Conservation (phyloP, 1,140 invertebrate species). For the Drosophila eugracilis region DNA sequence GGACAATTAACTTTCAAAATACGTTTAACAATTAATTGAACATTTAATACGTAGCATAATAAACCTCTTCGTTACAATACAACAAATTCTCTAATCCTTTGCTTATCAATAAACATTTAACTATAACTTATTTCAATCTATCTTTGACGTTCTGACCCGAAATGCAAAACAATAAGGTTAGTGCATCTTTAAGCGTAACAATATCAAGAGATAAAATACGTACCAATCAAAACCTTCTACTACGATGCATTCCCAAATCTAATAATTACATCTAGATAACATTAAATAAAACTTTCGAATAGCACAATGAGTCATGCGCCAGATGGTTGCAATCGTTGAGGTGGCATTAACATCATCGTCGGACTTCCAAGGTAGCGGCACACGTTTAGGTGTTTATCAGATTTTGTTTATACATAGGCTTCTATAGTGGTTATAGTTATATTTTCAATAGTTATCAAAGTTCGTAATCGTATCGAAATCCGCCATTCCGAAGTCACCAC, state of each 20-base stretch:
- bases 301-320: constrained; percentile 41
- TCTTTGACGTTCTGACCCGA: constrained; percentile 1
- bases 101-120: background rate
- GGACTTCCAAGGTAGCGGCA: constrained; percentile 54
- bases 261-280: constrained; percentile 56
- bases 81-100: background rate
- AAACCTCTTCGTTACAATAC: constrained; percentile 3
- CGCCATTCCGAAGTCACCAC: constrained; percentile 75
- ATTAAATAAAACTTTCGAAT: constrained; percentile 39
- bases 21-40: constrained; percentile 59
- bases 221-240: constrained; percentile 76
- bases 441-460: constrained; percentile 52
- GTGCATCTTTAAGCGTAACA: constrained; percentile 3
- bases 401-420: constrained; percentile 53
- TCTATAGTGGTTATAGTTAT: constrained; percentile 18
- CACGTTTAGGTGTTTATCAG: constrained; percentile 46
- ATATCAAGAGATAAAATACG: constrained; percentile 45
- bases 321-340: constrained; percentile 38
- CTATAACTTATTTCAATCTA: constrained; percentile 11
- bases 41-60: constrained; percentile 50
- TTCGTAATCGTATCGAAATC: constrained; percentile 76
- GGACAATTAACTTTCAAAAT: constrained; percentile 41
- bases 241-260: constrained; percentile 61
- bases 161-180: background rate
- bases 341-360: constrained; percentile 39